A percentile compares a stretch with the other conserved stretches of the same genome.
These are phyloP conservation scores for Chrysocyon brachyurus DNA, from an alignment of 2,797 vertebrate species.

Conservation along the genomic window DNA sequence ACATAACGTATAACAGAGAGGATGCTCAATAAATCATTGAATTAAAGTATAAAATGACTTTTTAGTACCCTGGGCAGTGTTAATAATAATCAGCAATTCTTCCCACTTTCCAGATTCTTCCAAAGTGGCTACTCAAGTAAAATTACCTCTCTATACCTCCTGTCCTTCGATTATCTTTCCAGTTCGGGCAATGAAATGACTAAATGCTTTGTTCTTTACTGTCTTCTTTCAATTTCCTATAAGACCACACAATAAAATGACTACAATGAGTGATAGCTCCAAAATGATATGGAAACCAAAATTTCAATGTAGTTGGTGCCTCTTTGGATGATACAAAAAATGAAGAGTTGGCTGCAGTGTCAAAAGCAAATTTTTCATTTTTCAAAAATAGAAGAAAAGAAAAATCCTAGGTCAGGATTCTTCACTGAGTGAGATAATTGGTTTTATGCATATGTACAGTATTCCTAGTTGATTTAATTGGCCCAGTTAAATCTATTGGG, in stretches of 20 bases:
- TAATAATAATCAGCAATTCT: background rate
- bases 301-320: background rate
- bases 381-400: background rate
- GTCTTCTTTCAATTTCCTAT: background rate
- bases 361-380: background rate
- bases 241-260: background rate
- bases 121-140: background rate
- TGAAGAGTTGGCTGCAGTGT: background rate
- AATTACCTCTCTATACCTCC: background rate
- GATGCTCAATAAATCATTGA: background rate
- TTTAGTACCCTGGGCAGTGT: background rate
- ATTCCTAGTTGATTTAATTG: background rate
- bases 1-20: background rate
- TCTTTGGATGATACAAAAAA: background rate
- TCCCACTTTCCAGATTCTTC: background rate
- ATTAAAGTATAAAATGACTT: background rate
- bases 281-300: background rate
- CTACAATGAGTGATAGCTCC: background rate
- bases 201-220: constrained; percentile 1
- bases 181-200: background rate
- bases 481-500: background rate
- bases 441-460: background rate
- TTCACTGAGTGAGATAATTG: background rate
- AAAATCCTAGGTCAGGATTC: background rate
- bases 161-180: background rate